Conservation (phyloP, 2,888 invertebrate genomes). For the Aleiodes alternator region DNA sequence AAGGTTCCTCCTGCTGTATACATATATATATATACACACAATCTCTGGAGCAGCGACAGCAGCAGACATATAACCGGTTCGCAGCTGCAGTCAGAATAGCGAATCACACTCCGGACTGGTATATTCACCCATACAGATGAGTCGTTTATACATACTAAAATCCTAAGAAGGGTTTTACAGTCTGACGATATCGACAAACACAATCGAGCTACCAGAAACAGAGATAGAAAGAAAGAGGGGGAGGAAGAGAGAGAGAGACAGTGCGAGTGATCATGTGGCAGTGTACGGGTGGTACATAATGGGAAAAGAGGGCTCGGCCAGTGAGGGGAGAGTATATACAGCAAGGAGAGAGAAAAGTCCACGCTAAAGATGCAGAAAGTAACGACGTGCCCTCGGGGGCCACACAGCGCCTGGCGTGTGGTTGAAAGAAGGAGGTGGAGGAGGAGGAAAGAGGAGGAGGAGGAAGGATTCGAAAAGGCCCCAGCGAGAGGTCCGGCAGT, state of each 20-base stretch:
- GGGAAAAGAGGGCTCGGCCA: slow-evolving; percentile 10
- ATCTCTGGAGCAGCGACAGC: slow-evolving; percentile 1
- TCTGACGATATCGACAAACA: slow-evolving; percentile 38
- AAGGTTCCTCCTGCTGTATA: too few relatives aligned
- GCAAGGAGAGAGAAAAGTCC: background rate
- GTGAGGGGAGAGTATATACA: background rate
- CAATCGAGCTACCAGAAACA: slow-evolving; percentile 45
- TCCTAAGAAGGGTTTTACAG: slow-evolving; percentile 14
- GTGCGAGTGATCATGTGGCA: slow-evolving; percentile 33
- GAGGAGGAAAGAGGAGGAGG: slow-evolving; percentile 47
- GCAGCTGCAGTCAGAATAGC: slow-evolving; percentile 68
- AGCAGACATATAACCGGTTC: slow-evolving; percentile 70
- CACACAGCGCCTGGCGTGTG: slow-evolving; percentile 46
- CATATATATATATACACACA: too few relatives aligned
- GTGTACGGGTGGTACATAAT: background rate
- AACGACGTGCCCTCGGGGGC: slow-evolving; percentile 47
- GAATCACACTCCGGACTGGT: slow-evolving; percentile 63
- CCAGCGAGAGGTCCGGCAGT: slow-evolving; percentile 55
- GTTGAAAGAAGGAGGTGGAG: slow-evolving; percentile 51
- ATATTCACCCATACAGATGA: slow-evolving; percentile 57
- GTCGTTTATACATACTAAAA: background rate
- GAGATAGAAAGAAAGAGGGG: background rate
- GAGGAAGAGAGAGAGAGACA: slow-evolving; percentile 32
- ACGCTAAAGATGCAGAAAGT: slow-evolving; percentile 45
- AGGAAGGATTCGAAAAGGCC: slow-evolving; percentile 51